Evolutionary conservation across 2,888 invertebrate species (phyloP).

Genomic region (Pilophorus perplexus): DNA sequence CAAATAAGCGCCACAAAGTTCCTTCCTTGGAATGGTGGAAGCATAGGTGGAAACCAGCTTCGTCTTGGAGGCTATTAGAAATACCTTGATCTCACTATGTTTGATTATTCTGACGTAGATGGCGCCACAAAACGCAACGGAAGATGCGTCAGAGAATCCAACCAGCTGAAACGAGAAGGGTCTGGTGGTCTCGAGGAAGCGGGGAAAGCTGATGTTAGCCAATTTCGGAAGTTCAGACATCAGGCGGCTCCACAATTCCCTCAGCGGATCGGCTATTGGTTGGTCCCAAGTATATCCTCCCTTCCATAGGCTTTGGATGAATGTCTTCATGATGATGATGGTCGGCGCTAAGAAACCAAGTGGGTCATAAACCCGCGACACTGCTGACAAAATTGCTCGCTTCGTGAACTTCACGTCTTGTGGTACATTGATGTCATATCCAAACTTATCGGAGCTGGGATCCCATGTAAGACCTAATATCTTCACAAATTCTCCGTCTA

Average conservation of each 20-base stretch:
- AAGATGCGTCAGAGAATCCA: conserved; percentile 48
- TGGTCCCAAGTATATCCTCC: conserved; percentile 25
- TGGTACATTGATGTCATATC: background rate
- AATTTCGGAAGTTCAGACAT: conserved; percentile 4
- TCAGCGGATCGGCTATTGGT: background rate
- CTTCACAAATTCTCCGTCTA: background rate
- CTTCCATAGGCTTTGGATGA: conserved; percentile 29
- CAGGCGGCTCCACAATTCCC: conserved; percentile 2
- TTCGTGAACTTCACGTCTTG: conserved; percentile 5
- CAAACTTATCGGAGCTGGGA: conserved; percentile 25
- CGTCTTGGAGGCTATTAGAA: conserved; percentile 33
- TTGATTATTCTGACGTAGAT: conserved; percentile 40
- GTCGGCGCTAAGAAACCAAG: conserved; percentile 15
- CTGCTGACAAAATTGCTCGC: conserved; percentile 4
- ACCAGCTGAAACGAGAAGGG: conserved; percentile 31
- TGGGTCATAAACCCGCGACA: conserved; percentile 27
- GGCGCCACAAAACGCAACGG: too few species aligned
- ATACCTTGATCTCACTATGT: background rate
- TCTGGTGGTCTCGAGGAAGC: background rate
- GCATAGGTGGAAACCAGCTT: conserved; percentile 39
- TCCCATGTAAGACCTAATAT: conserved; percentile 36
- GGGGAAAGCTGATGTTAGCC: conserved; percentile 21
- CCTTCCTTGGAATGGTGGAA: conserved; percentile 38
- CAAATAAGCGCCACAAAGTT: conserved; percentile 41
- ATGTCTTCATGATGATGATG: conserved; percentile 13